Evolutionary conservation across 1,140 invertebrate species (phyloP), one percentile per base, ranked within the genome.

Genomic region (Procambarus virginalis): DNA sequence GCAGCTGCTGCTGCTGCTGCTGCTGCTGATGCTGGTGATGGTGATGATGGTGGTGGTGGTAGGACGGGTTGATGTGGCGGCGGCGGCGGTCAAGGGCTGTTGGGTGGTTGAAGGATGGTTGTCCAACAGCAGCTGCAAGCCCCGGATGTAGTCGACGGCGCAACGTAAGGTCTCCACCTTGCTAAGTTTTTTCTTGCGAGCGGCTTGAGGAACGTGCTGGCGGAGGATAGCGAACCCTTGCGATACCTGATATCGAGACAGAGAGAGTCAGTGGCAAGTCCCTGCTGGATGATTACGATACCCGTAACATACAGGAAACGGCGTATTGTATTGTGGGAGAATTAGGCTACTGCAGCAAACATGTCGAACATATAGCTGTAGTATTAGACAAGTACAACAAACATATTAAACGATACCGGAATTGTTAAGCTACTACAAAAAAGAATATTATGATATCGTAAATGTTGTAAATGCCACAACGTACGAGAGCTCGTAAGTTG

Each of bases 91-190:
- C 6, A 73, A 10, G 48, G 81, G 10, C 10, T 83, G 46, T 17
- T 76, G 68, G 34, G 51, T 22, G 45, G 70, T 45, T 3, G 79
- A 22, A 9, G 85, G 85, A 75, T 90, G 73, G 49, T 84, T 70
- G 55, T 90, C 96, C 95, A 99, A 93, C 10, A 98, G 93, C 92
- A 95, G 95, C 93, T 98, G 97, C 48, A 99, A 94, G 80, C 97
- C 96, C 92, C 97, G 94, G 92, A 99, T 99, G 93, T 99, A 99
- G 93, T 98, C 97, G 0, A 98, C 97, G 4, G 98, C 98, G 95
- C 98, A 97, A 90, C 97, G 95, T 60, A 99, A 93, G 0, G 98
- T 99, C 94, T 99, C 98, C n/a, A 99, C 98, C 95, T 99, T 99
- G 92, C 97, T 98, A 45, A 99, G 94, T 93, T 99, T 98, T 93